Conservation (phyloP, 2,113 vertebrate species). For the Taurulus bubalis region DNA sequence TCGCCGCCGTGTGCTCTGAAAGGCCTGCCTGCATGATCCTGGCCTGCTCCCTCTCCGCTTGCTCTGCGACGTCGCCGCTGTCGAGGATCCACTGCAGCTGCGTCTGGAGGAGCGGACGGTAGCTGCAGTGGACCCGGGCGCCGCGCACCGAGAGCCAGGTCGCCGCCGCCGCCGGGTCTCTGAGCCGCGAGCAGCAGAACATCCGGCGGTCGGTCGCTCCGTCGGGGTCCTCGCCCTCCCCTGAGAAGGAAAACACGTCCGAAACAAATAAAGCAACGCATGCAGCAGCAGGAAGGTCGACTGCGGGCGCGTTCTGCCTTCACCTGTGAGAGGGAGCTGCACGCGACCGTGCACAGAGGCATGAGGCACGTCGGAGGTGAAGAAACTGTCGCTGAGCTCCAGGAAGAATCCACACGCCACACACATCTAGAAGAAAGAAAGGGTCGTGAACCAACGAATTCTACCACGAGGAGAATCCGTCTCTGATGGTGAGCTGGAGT, state of each 20-base stretch:
- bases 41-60: conserved; percentile 62
- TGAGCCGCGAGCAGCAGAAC: conserved; percentile 9
- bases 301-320: too few species aligned
- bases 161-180: conserved; percentile 12
- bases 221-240: not conserved
- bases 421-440: conserved; percentile 67
- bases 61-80: conserved; percentile 60
- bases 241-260: conserved; percentile 22
- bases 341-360: not conserved
- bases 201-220: not conserved
- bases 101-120: conserved; percentile 62
- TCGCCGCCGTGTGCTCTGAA: not conserved
- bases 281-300: not conserved
- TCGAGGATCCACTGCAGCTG: conserved; percentile 81
- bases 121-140: conserved; percentile 50
- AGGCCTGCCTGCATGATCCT: conserved; percentile 76
- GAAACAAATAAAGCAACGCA: too few species aligned
- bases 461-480: too few species aligned
- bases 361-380: conserved; percentile 7
- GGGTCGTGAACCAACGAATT: too few species aligned
- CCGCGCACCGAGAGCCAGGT: conserved; percentile 46
- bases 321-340: not conserved
- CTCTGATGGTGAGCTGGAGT: too few species aligned
- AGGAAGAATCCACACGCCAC: conserved; percentile 69
- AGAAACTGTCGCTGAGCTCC: conserved; percentile 41